Percentiles rank a stretch among this genome's conserved stretches.
These are phyloP conservation scores for Mormyrus proboscirostris DNA, from an alignment of 2,797 vertebrate genomes.

Conservation along the genomic window DNA sequence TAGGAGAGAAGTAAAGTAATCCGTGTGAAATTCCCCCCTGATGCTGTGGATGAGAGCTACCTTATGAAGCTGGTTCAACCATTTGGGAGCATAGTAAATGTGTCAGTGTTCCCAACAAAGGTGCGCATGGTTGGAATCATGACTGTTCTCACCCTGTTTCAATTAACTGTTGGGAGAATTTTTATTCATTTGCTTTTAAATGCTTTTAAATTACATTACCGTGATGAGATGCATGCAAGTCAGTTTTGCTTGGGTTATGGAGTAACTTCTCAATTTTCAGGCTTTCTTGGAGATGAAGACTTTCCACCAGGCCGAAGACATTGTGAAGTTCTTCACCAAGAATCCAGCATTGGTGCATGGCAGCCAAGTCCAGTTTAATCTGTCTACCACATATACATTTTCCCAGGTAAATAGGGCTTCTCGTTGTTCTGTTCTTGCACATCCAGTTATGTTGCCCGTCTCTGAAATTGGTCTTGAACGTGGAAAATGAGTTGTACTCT, in stretches of 20 bases:
- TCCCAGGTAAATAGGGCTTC: conserved; percentile 44
- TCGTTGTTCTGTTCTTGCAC: background rate
- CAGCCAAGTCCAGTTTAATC: conserved; percentile 42
- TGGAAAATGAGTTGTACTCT: background rate
- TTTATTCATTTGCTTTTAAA: background rate
- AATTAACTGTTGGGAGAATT: background rate
- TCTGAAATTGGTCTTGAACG: background rate
- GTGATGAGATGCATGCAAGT: background rate
- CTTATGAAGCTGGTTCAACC: conserved; percentile 48
- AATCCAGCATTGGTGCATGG: conserved; percentile 43
- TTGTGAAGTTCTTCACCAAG: conserved; percentile 48
- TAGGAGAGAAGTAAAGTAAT: conserved; percentile 49
- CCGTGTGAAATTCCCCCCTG: conserved; percentile 52
- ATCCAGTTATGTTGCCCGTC: background rate
- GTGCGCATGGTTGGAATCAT: conserved; percentile 40
- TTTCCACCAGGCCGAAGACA: conserved; percentile 47
- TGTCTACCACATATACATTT: conserved; percentile 54
- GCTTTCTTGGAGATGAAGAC: conserved; percentile 57
- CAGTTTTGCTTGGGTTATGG: background rate
- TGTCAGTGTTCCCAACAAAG: conserved; percentile 55
- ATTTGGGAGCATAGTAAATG: conserved; percentile 52
- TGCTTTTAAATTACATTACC: background rate
- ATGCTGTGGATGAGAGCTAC: conserved; percentile 46
- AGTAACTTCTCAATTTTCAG: conserved; percentile 27
- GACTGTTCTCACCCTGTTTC: background rate